Percentiles rank a stretch among this genome's conserved stretches.
Conservation (phyloP, 2,888 invertebrate genomes). For the Thera britannica region DNA sequence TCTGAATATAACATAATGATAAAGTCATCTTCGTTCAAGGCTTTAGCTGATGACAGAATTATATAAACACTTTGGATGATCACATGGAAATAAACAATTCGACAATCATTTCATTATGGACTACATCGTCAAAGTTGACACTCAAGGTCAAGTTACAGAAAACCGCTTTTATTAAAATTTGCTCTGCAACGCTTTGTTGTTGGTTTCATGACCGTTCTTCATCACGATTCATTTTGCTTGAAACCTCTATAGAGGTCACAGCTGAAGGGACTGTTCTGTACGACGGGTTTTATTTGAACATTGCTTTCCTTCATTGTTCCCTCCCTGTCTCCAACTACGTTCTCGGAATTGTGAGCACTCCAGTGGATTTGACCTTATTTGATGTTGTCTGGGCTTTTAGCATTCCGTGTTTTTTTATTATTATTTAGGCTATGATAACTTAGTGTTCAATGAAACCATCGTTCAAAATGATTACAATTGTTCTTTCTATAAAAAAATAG, state of each 20-base stretch:
- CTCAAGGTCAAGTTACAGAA: constrained; percentile 9
- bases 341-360: constrained; percentile 30
- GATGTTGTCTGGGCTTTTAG: constrained; percentile 34
- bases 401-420: constrained; percentile 27
- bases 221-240: constrained; percentile 33
- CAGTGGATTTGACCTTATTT: constrained; percentile 35
- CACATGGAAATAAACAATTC: neutral
- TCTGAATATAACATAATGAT: constrained; percentile 46
- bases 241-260: constrained; percentile 47
- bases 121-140: neutral
- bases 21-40: constrained; percentile 23
- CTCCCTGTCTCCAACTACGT: constrained; percentile 45
- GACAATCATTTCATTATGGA: neutral
- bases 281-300: constrained; percentile 52
- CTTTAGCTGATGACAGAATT: no score
- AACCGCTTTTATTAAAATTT: constrained; percentile 21
- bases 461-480: neutral
- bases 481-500: no score
- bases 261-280: constrained; percentile 31
- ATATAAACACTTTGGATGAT: neutral
- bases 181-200: constrained; percentile 15
- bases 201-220: constrained; percentile 24
- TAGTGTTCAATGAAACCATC: neutral
- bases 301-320: constrained; percentile 49
- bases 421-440: neutral